phyloP scores from a whole-genome alignment of 2,888 invertebrate genomes.

The Ellobium chinense region DNA sequence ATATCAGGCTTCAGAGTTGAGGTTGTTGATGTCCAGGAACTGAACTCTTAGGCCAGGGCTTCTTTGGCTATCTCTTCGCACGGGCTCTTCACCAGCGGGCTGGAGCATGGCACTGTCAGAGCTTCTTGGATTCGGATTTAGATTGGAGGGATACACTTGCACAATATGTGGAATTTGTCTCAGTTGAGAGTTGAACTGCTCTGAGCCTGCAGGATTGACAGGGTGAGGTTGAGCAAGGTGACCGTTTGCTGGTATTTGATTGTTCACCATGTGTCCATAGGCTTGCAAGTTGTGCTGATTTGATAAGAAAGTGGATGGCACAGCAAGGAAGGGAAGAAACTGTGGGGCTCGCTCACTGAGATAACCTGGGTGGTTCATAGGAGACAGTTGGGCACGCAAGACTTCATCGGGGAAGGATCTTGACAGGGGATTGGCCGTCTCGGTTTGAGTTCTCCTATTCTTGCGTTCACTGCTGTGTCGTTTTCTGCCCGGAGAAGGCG shows the following conservation, averaged over 20 bases:
- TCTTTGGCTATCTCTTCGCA: not conserved
- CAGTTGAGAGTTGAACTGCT: not conserved
- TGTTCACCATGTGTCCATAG: not conserved
- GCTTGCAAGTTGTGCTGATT: not conserved
- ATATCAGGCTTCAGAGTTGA: slow-evolving; percentile 3
- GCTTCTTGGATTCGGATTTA: not conserved
- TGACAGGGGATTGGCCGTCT: not conserved
- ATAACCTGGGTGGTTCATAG: not conserved
- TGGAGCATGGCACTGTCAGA: not conserved
- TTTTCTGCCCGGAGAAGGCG: not conserved
- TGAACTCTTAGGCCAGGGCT: not conserved
- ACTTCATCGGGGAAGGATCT: not conserved
- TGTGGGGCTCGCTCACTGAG: not conserved
- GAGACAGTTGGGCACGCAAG: not conserved
- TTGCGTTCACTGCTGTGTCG: not conserved
- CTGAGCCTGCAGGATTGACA: not conserved
- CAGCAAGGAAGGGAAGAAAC: not conserved
- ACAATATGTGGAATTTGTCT: not conserved
- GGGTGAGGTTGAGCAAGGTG: not conserved
- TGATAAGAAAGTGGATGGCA: not conserved
- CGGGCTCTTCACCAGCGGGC: too few relatives aligned
- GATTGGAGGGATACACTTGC: not conserved
- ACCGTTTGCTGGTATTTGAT: not conserved
- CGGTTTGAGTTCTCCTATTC: slow-evolving; percentile 2
- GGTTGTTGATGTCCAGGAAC: not conserved